These are phyloP conservation scores for Ibycter americanus DNA, from an alignment of 2,797 vertebrate genomes.

Conservation along the genomic window DNA sequence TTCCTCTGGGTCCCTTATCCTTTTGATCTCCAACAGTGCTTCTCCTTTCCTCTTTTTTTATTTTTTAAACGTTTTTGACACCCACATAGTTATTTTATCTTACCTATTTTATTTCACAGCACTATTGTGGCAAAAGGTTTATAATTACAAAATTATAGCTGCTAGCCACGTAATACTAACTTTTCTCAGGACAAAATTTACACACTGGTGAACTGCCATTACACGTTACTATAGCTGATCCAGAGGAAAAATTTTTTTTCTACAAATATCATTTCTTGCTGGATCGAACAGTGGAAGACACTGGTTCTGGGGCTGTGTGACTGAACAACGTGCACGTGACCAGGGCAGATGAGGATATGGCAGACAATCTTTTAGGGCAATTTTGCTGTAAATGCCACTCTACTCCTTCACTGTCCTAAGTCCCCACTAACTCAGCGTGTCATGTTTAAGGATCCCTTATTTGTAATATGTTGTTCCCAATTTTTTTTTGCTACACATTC, in stretches of 20 bases:
- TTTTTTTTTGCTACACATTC: not conserved
- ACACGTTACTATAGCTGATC: not conserved
- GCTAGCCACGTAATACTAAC: not conserved
- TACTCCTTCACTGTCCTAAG: not conserved
- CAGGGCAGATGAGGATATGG: not conserved
- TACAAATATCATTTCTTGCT: not conserved
- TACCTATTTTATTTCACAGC: not conserved
- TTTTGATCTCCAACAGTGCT: not conserved
- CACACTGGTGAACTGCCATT: not conserved
- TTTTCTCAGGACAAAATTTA: not conserved
- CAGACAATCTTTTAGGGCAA: not conserved
- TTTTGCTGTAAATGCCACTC: not conserved
- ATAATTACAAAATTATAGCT: not conserved
- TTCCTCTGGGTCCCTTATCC: not conserved
- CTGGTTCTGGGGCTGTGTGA: not conserved
- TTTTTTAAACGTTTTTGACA: not conserved
- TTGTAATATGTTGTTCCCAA: not conserved
- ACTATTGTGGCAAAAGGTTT: not conserved
- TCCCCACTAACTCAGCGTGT: not conserved
- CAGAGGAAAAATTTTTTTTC: not conserved
- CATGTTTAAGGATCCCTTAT: not conserved
- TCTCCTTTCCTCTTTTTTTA: not conserved
- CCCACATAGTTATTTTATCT: not conserved
- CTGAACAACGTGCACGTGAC: not conserved
- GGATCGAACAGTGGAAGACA: fast-evolving